Evolutionary conservation across 2,888 invertebrate genomes (phyloP).

Genomic region (Lasioglossum marginatum): DNA sequence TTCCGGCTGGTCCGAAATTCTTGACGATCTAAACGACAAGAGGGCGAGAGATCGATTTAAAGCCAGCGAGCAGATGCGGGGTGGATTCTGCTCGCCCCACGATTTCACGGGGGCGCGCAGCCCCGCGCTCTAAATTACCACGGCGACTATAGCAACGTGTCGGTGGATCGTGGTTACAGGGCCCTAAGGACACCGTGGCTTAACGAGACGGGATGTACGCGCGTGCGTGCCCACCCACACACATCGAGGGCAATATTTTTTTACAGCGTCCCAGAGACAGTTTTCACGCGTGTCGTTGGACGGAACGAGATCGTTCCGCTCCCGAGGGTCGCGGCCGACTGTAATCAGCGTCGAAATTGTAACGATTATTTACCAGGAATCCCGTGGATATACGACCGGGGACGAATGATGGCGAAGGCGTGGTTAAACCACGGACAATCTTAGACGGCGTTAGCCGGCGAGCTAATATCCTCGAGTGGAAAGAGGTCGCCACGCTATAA

Average conservation of each 20-base stretch:
- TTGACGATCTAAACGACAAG: constrained; percentile 22
- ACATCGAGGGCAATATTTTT: constrained; percentile 39
- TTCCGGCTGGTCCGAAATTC: constrained; percentile 1
- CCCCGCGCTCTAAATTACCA: constrained; percentile 39
- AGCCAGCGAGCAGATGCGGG: constrained; percentile 25
- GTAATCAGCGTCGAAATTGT: constrained; percentile 53
- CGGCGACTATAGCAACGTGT: constrained; percentile 33
- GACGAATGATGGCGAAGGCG: constrained; percentile 66
- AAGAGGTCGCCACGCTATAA: constrained; percentile 16
- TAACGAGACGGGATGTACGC: constrained; percentile 54
- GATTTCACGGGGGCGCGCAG: constrained; percentile 24
- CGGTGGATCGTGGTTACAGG: constrained; percentile 33
- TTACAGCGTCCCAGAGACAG: constrained; percentile 32
- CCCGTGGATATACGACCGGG: constrained; percentile 47
- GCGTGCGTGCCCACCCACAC: constrained; percentile 31
- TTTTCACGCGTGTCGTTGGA: constrained; percentile 4
- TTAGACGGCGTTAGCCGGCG: constrained; percentile 42
- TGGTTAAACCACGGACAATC: constrained; percentile 58
- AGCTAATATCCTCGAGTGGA: constrained; percentile 52
- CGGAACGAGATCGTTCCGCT: not conserved
- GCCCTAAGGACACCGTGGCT: constrained; percentile 43
- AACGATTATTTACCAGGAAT: constrained; percentile 66
- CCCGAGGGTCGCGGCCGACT: not conserved
- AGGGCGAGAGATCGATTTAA: constrained; percentile 28
- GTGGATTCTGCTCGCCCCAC: constrained; percentile 13